Conservation (phyloP, 2,888 invertebrate species). For the Sthenelais limicola region DNA sequence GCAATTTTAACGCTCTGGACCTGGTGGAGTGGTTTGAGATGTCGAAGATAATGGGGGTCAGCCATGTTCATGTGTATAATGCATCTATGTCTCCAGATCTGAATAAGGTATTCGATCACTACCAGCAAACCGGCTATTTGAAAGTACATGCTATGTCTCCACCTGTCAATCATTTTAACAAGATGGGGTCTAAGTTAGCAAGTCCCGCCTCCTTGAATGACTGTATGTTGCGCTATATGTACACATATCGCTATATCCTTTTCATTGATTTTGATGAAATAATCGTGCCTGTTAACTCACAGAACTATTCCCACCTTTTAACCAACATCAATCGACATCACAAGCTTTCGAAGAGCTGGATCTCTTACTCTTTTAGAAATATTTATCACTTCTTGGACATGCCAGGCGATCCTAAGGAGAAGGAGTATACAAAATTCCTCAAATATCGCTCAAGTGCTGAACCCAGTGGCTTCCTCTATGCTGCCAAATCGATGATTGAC, state of each 20-base stretch:
- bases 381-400: slow-evolving; percentile 48
- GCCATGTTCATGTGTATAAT: slow-evolving; percentile 49
- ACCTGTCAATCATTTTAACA: slow-evolving; percentile 27
- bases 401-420: neutral
- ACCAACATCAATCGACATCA: slow-evolving; percentile 30
- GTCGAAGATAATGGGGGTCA: slow-evolving; percentile 48
- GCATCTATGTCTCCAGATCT: slow-evolving; percentile 38
- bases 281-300: slow-evolving; percentile 45
- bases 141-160: slow-evolving; percentile 47
- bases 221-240: slow-evolving; percentile 52
- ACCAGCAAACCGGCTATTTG: slow-evolving; percentile 42
- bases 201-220: slow-evolving; percentile 52
- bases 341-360: slow-evolving; percentile 26
- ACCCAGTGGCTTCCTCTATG: slow-evolving; percentile 38
- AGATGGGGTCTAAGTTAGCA: slow-evolving; percentile 40
- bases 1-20: slow-evolving; percentile 5
- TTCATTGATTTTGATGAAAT: slow-evolving; percentile 50
- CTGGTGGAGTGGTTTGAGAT: slow-evolving; percentile 53
- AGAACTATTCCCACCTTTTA: slow-evolving; percentile 44
- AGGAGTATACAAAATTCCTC: neutral
- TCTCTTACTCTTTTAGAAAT: slow-evolving; percentile 49
- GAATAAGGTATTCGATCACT: slow-evolving; percentile 45
- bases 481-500: slow-evolving; percentile 46
- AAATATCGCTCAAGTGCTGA: neutral
- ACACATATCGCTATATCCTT: slow-evolving; percentile 46